Conservation (phyloP, 2,888 invertebrate species). For the Apamea sordens region DNA sequence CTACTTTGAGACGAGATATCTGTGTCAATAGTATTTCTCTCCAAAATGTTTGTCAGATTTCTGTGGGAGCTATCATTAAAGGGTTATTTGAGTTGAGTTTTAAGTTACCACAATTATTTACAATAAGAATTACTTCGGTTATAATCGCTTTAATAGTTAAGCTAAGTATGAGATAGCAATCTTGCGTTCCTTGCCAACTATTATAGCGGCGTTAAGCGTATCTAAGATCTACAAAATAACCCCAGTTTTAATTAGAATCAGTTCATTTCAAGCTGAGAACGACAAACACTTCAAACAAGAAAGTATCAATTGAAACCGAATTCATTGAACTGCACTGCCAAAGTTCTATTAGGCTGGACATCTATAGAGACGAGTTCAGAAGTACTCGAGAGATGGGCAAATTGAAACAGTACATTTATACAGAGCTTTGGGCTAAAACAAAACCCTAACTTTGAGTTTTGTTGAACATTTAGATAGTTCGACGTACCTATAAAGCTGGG, state of each 20-base stretch:
- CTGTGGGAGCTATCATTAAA: background rate
- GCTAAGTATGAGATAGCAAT: constrained; percentile 21
- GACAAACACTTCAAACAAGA: constrained; percentile 46
- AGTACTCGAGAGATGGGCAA: constrained; percentile 44
- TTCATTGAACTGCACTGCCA: constrained; percentile 47
- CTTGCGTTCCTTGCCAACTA: constrained; percentile 9
- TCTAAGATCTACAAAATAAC: constrained; percentile 25
- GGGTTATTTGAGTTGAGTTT: background rate
- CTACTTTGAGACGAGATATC: background rate
- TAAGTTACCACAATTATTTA: background rate
- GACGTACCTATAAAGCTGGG: constrained; percentile 25
- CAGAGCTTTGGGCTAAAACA: constrained; percentile 44
- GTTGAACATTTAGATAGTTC: constrained; percentile 54
- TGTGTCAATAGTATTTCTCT: background rate
- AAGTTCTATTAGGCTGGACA: constrained; percentile 51
- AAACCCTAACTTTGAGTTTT: constrained; percentile 41
- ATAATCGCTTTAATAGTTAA: constrained; percentile 15
- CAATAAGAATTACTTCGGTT: constrained; percentile 7
- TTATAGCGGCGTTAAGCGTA: background rate
- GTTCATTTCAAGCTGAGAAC: constrained; percentile 37
- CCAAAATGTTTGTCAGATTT: background rate
- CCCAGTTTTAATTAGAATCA: constrained; percentile 50
- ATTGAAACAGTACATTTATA: constrained; percentile 50
- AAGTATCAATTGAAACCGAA: constrained; percentile 53
- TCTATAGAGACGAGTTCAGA: constrained; percentile 26